Conservation (phyloP, 2,797 vertebrate genomes). For the Urosaurus nigricauda region DNA sequence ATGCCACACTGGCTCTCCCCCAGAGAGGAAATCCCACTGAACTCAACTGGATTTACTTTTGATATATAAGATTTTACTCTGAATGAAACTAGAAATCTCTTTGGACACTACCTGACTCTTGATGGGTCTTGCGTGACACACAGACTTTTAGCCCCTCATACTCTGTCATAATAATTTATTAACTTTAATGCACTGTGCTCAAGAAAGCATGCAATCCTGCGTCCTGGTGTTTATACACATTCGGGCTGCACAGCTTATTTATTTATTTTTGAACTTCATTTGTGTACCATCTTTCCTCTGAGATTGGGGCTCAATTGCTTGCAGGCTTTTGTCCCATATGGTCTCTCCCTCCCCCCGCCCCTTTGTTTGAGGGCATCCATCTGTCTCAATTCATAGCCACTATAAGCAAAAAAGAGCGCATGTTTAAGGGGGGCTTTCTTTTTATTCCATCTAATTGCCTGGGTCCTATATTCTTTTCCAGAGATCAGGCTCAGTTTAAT, state of each 20-base stretch:
- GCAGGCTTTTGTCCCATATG: constrained; percentile 7
- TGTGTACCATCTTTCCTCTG: too few species aligned
- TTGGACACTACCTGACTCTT: background rate
- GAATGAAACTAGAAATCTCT: background rate
- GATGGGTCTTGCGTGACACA: background rate
- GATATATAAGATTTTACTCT: background rate
- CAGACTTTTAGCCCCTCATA: background rate
- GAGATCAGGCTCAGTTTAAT: background rate
- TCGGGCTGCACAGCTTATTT: background rate
- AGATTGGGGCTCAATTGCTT: background rate
- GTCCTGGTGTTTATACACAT: background rate
- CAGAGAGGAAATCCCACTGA: background rate
- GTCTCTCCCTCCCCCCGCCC: background rate
- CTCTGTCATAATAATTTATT: background rate
- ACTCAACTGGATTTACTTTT: background rate
- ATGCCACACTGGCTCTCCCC: too few species aligned
- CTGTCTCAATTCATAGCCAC: background rate
- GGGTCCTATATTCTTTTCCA: constrained; percentile 21
- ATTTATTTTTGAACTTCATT: too few species aligned
- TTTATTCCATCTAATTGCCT: constrained; percentile 1
- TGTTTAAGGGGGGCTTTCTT: background rate
- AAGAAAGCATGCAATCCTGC: background rate
- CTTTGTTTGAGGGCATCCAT: background rate
- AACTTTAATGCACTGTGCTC: background rate
- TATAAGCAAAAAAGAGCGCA: background rate